Conservation (phyloP, 2,113 vertebrate genomes). For the Podilymbus podiceps region DNA sequence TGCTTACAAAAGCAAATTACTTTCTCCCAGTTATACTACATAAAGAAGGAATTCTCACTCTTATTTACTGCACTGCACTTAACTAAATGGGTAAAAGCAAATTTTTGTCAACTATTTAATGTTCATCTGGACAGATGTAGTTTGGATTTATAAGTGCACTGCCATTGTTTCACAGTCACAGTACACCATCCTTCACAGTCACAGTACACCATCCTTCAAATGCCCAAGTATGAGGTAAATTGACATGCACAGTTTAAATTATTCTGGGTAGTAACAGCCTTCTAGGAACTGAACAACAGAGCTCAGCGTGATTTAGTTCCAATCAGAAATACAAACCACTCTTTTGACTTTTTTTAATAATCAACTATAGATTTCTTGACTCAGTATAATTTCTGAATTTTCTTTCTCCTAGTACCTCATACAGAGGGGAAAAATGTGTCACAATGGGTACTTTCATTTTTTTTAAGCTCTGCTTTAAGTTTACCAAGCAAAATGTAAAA, state of each 20-base stretch:
- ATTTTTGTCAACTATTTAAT: neutral
- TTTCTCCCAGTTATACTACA: neutral
- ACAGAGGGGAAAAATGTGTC: accelerated
- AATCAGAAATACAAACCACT: neutral
- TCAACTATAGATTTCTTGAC: neutral
- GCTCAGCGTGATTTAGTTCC: neutral
- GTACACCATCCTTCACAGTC: neutral
- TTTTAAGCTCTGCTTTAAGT: neutral
- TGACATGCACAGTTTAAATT: neutral
- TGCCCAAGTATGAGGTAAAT: neutral
- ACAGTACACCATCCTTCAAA: neutral
- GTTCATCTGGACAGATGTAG: neutral
- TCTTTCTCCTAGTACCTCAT: neutral
- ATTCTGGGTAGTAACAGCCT: neutral
- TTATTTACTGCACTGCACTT: neutral
- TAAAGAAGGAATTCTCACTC: neutral
- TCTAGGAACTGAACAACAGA: neutral
- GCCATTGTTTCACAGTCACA: neutral
- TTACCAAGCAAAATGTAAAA: neutral
- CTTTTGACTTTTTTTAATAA: neutral
- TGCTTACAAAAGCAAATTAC: neutral
- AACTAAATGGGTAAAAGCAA: neutral
- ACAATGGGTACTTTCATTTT: accelerated
- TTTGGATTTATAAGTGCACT: neutral
- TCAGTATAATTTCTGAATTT: neutral